Evolutionary conservation across 2,113 vertebrate genomes (phyloP), one percentile per base, ranked within the genome.

Genomic region (Anarrhichthys ocellatus): DNA sequence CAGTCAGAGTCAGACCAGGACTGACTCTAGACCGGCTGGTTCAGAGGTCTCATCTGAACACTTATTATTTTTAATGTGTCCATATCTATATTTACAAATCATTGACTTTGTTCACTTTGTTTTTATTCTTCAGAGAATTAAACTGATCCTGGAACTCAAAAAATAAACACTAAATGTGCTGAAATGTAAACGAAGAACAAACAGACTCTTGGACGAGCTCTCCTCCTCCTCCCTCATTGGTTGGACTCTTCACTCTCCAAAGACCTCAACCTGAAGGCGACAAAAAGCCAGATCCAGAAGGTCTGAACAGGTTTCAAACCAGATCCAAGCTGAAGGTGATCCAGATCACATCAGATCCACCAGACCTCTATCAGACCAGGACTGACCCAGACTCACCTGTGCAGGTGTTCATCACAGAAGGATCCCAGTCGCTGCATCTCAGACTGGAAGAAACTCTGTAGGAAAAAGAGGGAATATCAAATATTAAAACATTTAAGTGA

Each of bases 381-480:
- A 34, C 34, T 10, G 40, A 44, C 22, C 22, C 32, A 8, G 29
- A 82, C 79, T 61, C 13, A 99, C 98, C 96, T 97, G 75, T 92
- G 85, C 36, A 91, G 91, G 79, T 96, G 95, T 38, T 83, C 52
- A 2, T 93, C 90, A 74, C 95, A 97, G 90, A 98, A 97, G 7
- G 91, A 90, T 18, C 81, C 89, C 75, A 98, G 82, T 52, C 94
- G 93, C 70, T 93, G 72, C 1, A 93, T 90, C 78, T 97, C 95
- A 0, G 77, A 73, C 6, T 94, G 94, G 95, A 95, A 96, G 76
- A 96, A 97, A 15, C 92, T 96, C 97, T 98, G 91, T 10, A 92
- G 92, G 36, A 66, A 8, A 74, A 74, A 78, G 24, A 13, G 14
- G 18, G 20, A 8, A 46, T 14, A 46, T 17, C 10, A 13, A 42